Evolutionary conservation across 2,113 vertebrate genomes (phyloP).

Genomic region (Sylvilagus bachmani): DNA sequence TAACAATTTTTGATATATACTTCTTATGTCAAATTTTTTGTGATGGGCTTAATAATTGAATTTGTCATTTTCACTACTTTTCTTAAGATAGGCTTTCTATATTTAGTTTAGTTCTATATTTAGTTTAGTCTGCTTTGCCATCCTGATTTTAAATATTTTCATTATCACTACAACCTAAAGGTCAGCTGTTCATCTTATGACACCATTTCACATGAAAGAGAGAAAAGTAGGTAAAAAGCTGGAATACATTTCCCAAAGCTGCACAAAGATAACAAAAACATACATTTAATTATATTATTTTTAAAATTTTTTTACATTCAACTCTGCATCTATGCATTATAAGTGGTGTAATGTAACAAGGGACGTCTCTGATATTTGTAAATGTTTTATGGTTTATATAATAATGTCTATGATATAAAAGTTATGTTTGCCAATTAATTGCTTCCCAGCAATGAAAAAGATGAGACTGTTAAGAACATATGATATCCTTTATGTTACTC

Average conservation of each 20-base stretch:
- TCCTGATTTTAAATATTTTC: constrained; percentile 19
- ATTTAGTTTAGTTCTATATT: too few relatives aligned
- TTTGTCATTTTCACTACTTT: background rate
- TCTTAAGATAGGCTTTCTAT: background rate
- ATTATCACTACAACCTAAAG: background rate
- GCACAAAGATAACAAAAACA: background rate
- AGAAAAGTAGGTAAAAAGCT: background rate
- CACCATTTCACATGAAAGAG: background rate
- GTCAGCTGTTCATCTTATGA: background rate
- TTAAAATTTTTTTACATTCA: background rate
- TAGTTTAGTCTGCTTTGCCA: background rate
- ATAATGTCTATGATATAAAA: background rate
- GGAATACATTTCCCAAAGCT: background rate
- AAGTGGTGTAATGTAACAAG: background rate
- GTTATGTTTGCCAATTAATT: background rate
- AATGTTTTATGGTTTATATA: background rate
- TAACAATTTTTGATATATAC: background rate
- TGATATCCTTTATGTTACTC: background rate
- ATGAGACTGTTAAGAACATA: background rate
- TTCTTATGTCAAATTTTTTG: background rate
- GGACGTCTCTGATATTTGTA: background rate
- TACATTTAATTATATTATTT: background rate
- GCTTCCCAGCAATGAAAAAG: background rate
- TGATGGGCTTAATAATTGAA: background rate
- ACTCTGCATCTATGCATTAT: background rate